Evolutionary conservation across 2,113 vertebrate species (phyloP).

Genomic region (Lipophrys pholis): DNA sequence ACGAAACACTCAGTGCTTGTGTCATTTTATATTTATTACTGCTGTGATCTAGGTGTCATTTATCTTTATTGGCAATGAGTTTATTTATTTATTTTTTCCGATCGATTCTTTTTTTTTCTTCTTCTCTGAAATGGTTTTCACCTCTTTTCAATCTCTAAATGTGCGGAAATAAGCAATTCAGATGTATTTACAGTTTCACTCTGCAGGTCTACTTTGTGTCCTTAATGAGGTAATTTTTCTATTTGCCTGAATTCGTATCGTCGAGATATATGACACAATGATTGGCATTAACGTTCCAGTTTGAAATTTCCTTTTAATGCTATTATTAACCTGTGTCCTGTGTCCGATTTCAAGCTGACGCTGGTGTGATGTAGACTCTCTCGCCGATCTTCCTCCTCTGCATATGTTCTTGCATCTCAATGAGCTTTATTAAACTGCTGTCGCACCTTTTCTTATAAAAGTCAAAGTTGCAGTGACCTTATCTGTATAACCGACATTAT

Average conservation of each 20-base stretch:
- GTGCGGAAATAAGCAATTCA: constrained; percentile 7
- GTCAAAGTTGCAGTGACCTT: constrained; percentile 54
- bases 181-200: neutral
- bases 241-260: constrained; percentile 4
- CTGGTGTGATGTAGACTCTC: constrained; percentile 4
- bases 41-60: neutral
- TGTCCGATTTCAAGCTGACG: constrained; percentile 25
- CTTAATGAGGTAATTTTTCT: constrained; percentile 14
- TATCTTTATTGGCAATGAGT: neutral
- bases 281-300: neutral
- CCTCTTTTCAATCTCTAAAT: neutral
- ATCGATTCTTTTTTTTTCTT: neutral
- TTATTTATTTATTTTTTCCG: neutral
- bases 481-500: constrained; percentile 64
- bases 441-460: constrained; percentile 39
- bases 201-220: neutral
- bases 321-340: neutral
- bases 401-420: constrained; percentile 35
- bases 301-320: constrained; percentile 17
- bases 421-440: constrained; percentile 45
- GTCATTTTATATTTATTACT: constrained; percentile 22
- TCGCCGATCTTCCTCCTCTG: constrained; percentile 29
- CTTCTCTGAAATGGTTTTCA: neutral
- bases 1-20: constrained; percentile 32
- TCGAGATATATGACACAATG: neutral